A percentile compares a stretch with the other conserved stretches of the same genome.
phyloP scores from a whole-genome alignment of 2,888 invertebrate species.

The Drosophila subquinaria region DNA sequence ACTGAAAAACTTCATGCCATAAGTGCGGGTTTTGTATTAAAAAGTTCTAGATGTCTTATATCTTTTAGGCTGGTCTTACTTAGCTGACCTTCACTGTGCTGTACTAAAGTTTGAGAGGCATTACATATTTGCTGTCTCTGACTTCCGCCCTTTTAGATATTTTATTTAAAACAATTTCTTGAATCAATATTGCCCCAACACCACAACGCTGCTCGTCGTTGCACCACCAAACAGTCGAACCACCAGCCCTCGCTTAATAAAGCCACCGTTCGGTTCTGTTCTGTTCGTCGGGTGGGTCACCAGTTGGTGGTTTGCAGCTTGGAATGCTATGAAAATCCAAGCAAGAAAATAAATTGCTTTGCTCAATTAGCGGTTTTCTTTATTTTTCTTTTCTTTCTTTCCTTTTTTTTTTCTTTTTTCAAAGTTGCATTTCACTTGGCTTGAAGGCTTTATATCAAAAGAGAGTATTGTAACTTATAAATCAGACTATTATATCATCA shows the following conservation, averaged over 20 bases:
- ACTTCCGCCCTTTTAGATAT: constrained; percentile 1
- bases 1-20: background rate
- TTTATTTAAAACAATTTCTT: constrained; percentile 36
- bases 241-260: constrained; percentile 34
- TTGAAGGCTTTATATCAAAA: constrained; percentile 11
- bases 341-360: constrained; percentile 69
- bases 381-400: background rate
- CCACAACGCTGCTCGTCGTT: background rate
- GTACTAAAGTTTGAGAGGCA: background rate
- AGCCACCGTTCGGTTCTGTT: background rate
- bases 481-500: no score
- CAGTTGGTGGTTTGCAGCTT: constrained; percentile 28
- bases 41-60: background rate
- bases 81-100: background rate
- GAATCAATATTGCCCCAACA: constrained; percentile 43
- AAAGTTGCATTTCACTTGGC: constrained; percentile 54
- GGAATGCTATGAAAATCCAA: constrained; percentile 19
- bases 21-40: background rate
- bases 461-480: no score
- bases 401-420: background rate
- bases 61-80: background rate
- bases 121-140: background rate
- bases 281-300: constrained; percentile 15
- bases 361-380: constrained; percentile 69
- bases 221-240: constrained; percentile 4